phyloP scores from a whole-genome alignment of 1,140 invertebrate species.

The Grapholita molesta region DNA sequence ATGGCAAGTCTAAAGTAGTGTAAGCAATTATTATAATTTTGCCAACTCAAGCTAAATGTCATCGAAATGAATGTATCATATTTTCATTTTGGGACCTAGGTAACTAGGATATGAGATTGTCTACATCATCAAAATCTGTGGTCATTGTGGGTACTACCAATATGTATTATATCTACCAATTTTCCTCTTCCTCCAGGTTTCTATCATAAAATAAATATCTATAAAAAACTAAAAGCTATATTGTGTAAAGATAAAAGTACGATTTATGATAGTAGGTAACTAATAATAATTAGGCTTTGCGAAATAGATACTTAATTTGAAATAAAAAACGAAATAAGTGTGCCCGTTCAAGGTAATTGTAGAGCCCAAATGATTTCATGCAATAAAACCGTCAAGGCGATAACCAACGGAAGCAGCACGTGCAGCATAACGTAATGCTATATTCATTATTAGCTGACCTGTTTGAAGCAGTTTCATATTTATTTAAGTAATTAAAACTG shows the following conservation, averaged over 20 bases:
- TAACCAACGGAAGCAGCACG: background rate
- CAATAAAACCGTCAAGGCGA: constrained; percentile 4
- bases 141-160: no score
- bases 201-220: no score
- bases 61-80: background rate
- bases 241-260: background rate
- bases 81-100: no score
- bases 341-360: background rate
- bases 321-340: background rate
- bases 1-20: background rate
- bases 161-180: no score
- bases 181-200: no score
- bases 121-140: no score
- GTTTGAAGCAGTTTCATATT: background rate
- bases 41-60: background rate
- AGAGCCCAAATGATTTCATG: background rate
- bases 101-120: no score
- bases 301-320: constrained; percentile 1
- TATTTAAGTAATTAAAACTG: background rate
- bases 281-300: background rate
- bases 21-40: background rate
- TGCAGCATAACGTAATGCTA: background rate
- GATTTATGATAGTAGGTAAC: background rate
- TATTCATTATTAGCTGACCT: background rate
- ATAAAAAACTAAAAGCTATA: no score